phyloP scores from a whole-genome alignment of 2,113 vertebrate genomes.

The Baryphthengus martii region DNA sequence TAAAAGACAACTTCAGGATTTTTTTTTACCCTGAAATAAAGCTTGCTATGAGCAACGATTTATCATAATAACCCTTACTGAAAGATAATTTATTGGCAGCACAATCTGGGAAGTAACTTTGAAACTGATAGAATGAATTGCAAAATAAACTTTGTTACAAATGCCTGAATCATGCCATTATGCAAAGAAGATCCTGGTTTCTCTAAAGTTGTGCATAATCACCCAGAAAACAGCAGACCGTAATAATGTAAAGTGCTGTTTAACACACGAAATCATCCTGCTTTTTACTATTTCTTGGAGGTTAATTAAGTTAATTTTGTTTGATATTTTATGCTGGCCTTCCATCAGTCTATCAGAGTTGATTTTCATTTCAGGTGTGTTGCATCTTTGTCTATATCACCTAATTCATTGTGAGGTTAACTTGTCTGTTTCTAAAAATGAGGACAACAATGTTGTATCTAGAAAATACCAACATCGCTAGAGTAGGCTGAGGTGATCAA shows the following conservation, averaged over 20 bases:
- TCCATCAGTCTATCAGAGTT: neutral
- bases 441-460: neutral
- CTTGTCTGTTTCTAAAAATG: neutral
- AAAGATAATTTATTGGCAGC: neutral
- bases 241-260: neutral
- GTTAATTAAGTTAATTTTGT: constrained; percentile 9
- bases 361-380: neutral
- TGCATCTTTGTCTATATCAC: neutral
- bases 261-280: neutral
- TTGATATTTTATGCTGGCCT: neutral
- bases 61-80: neutral
- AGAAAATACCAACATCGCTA: neutral
- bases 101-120: neutral
- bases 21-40: neutral
- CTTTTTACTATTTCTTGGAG: neutral
- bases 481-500: neutral
- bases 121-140: neutral
- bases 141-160: neutral
- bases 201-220: neutral
- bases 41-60: neutral
- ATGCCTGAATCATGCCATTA: neutral
- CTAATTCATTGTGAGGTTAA: neutral
- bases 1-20: neutral
- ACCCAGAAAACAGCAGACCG: neutral
- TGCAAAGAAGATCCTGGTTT: neutral